These are phyloP conservation scores for Sepioteuthis lessoniana DNA, from an alignment of 2,888 invertebrate species.

Conservation along the genomic window DNA sequence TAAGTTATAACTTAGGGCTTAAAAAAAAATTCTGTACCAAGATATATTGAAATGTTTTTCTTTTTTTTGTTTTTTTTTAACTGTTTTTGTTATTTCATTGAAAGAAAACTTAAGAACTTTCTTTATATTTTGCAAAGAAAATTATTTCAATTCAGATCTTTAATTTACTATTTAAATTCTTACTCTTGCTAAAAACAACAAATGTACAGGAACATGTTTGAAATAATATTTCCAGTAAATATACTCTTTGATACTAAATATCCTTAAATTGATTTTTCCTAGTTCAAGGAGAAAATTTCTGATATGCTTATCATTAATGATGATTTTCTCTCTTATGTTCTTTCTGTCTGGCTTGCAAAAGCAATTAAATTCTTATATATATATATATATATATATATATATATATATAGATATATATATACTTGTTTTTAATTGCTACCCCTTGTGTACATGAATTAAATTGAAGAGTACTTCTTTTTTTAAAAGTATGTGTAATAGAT, in stretches of 20 bases:
- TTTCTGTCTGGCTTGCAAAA: slow-evolving; percentile 23
- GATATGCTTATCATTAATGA: background rate
- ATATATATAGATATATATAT: background rate
- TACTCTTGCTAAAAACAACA: background rate
- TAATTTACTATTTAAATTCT: background rate
- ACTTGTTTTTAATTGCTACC: slow-evolving; percentile 25
- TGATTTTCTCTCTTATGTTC: background rate
- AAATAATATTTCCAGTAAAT: background rate
- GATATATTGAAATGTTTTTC: no score
- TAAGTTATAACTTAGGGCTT: no score
- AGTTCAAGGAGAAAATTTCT: background rate
- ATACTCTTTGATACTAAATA: slow-evolving; percentile 23
- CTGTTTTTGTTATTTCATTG: background rate
- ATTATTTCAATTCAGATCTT: background rate
- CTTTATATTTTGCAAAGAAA: background rate
- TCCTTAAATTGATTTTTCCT: background rate
- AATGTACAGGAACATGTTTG: background rate
- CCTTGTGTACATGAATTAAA: background rate
- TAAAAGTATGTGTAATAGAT: background rate
- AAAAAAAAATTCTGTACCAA: no score
- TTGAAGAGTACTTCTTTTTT: background rate
- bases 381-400: background rate
- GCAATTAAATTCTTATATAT: slow-evolving; percentile 6
- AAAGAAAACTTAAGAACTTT: background rate
- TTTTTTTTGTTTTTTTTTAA: no score